phyloP scores from a whole-genome alignment of 1,140 invertebrate species.

The Drosophila kurseongensis region DNA sequence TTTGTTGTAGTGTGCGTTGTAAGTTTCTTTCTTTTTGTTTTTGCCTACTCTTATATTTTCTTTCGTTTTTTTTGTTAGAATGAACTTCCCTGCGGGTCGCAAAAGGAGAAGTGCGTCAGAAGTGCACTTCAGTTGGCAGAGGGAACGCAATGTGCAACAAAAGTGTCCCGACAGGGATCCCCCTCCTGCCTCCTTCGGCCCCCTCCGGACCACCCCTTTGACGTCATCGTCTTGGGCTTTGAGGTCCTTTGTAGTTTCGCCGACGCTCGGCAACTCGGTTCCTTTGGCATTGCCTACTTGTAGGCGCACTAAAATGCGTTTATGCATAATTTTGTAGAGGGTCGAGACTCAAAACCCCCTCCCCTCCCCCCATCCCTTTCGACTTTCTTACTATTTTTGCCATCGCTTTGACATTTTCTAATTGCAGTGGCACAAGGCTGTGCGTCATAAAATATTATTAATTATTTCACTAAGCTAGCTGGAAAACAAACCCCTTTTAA shows the following conservation, averaged over 20 bases:
- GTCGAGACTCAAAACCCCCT: conserved; percentile 4
- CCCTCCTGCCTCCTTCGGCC: not conserved
- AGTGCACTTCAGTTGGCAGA: conserved; percentile 73
- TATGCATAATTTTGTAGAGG: conserved; percentile 76
- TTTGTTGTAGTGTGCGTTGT: conserved; percentile 39
- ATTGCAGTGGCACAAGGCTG: conserved; percentile 57
- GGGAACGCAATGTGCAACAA: conserved; percentile 69
- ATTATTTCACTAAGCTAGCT: conserved; percentile 52
- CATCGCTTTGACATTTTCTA: conserved; percentile 48
- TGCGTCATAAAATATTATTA: conserved; percentile 72
- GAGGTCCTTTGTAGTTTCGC: conserved; percentile 71
- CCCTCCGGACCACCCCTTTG: not conserved
- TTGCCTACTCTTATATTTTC: conserved; percentile 39
- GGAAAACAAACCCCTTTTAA: not conserved
- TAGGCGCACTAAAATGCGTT: conserved; percentile 81
- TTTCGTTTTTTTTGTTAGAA: conserved; percentile 36
- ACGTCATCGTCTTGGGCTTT: conserved; percentile 37
- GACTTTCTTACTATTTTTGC: conserved; percentile 13
- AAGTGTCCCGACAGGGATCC: conserved; percentile 16
- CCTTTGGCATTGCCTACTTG: conserved; percentile 70
- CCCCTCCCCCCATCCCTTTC: not conserved
- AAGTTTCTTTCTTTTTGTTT: conserved; percentile 41
- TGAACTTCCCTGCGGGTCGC: conserved; percentile 45
- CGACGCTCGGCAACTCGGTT: conserved; percentile 32
- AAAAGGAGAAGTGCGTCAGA: conserved; percentile 66